phyloP scores from a whole-genome alignment of 2,113 vertebrate species.

The Otis tarda region DNA sequence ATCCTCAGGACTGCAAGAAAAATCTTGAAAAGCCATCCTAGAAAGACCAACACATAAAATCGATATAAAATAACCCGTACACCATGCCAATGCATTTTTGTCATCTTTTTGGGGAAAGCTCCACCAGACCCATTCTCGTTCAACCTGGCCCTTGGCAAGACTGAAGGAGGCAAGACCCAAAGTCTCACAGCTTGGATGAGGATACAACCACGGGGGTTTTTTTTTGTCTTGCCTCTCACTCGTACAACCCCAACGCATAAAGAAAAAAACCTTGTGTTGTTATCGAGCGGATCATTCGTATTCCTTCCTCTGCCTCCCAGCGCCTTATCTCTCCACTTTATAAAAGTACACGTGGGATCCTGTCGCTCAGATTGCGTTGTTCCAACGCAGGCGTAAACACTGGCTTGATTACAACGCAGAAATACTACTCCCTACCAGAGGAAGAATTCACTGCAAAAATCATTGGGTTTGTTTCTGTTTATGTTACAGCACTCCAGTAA shows the following conservation, averaged over 20 bases:
- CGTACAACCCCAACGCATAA: not conserved
- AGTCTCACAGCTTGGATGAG: accelerated
- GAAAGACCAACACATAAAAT: not conserved
- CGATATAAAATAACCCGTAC: accelerated
- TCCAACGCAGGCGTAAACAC: conserved; percentile 58
- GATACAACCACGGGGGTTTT: not conserved
- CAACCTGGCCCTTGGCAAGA: not conserved
- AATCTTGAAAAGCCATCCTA: not conserved
- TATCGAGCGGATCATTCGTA: not conserved
- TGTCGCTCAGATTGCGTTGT: conserved; percentile 50
- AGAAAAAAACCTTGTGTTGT: not conserved
- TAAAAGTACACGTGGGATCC: conserved; percentile 54
- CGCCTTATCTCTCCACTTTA: not conserved
- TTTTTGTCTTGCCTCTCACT: not conserved
- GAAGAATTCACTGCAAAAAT: conserved; percentile 71
- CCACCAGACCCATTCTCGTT: not conserved
- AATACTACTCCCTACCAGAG: conserved; percentile 57
- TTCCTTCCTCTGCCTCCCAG: conserved; percentile 21
- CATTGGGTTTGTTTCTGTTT: conserved; percentile 74
- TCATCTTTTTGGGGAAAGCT: not conserved
- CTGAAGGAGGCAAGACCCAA: not conserved
- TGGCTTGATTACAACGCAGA: conserved; percentile 68
- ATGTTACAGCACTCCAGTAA: conserved; percentile 69
- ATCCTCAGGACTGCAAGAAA: not conserved
- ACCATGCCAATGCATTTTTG: not conserved